Evolutionary conservation across 2,113 vertebrate genomes (phyloP).

Genomic region (Oryzias javanicus): DNA sequence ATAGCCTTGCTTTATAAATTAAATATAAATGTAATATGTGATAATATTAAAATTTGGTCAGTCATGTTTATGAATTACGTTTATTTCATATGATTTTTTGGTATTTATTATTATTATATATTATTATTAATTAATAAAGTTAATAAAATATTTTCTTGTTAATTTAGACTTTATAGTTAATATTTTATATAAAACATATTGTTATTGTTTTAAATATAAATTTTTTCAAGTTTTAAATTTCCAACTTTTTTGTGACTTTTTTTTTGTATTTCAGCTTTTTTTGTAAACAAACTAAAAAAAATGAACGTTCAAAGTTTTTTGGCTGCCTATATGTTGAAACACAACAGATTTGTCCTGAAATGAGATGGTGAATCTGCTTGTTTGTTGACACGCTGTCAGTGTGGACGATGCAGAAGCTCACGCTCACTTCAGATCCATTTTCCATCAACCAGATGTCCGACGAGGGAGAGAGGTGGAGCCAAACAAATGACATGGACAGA

Average conservation of each 20-base stretch:
- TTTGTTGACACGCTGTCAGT: not conserved
- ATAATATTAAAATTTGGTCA: too few relatives aligned
- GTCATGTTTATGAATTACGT: too few relatives aligned
- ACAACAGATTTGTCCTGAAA: not conserved
- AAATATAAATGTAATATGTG: too few relatives aligned
- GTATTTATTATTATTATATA: too few relatives aligned
- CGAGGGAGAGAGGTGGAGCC: not conserved
- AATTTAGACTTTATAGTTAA: too few relatives aligned
- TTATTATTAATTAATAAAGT: too few relatives aligned
- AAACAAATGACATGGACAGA: slow-evolving; percentile 14
- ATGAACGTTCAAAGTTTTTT: not conserved
- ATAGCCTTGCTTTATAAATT: too few relatives aligned
- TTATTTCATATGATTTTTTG: too few relatives aligned
- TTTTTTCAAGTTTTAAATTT: not conserved
- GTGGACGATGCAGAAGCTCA: slow-evolving; percentile 1
- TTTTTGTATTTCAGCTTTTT: not conserved
- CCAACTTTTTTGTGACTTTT: not conserved
- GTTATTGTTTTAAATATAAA: too few relatives aligned
- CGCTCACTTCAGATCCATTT: slow-evolving; percentile 43
- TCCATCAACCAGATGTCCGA: slow-evolving; percentile 11
- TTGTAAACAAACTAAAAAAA: not conserved
- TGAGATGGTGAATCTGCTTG: not conserved
- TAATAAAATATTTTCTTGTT: too few relatives aligned
- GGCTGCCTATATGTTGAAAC: not conserved
- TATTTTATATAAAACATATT: too few relatives aligned